Percentiles rank a stretch among this genome's conserved stretches.
phyloP scores from a whole-genome alignment of 23 tunicate species.

The Styela clava region DNA sequence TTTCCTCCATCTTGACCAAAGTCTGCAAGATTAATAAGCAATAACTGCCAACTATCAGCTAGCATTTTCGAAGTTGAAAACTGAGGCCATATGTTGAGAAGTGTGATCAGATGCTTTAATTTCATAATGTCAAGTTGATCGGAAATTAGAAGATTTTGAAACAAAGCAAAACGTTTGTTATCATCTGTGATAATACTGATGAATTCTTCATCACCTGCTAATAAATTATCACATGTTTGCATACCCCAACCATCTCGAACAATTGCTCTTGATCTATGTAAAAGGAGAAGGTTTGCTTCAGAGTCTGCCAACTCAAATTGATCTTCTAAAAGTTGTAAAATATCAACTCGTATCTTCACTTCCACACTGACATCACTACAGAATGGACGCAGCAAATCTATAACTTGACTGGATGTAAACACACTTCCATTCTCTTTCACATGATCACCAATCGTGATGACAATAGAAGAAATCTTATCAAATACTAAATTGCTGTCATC shows the following conservation, averaged over 20 bases:
- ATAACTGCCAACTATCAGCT: constrained; percentile 16
- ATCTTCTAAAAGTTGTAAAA: constrained; percentile 42
- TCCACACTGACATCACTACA: constrained; percentile 22
- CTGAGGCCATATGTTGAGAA: constrained; percentile 10
- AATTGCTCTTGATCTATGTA: constrained; percentile 38
- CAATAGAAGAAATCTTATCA: not conserved
- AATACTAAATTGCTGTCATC: not conserved
- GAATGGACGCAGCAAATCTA: constrained; percentile 27
- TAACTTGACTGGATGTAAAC: constrained; percentile 9
- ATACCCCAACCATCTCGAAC: constrained; percentile 38
- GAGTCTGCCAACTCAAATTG: constrained; percentile 24
- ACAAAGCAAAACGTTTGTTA: not conserved
- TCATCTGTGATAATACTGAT: not conserved
- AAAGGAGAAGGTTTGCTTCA: constrained; percentile 31
- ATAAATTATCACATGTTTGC: constrained; percentile 10
- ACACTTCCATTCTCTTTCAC: constrained; percentile 16
- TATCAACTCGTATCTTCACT: constrained; percentile 31
- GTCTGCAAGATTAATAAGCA: constrained; percentile 20
- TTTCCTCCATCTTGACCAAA: constrained; percentile 27
- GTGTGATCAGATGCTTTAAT: not conserved
- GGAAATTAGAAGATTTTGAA: not conserved
- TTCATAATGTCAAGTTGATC: not conserved
- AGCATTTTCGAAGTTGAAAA: not conserved
- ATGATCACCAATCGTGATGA: constrained; percentile 4
- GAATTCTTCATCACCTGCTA: constrained; percentile 19